A percentile compares a stretch with the other conserved stretches of the same genome.
Evolutionary conservation across 2,797 vertebrate genomes (phyloP).

Genomic region (Acridotheres tristis): DNA sequence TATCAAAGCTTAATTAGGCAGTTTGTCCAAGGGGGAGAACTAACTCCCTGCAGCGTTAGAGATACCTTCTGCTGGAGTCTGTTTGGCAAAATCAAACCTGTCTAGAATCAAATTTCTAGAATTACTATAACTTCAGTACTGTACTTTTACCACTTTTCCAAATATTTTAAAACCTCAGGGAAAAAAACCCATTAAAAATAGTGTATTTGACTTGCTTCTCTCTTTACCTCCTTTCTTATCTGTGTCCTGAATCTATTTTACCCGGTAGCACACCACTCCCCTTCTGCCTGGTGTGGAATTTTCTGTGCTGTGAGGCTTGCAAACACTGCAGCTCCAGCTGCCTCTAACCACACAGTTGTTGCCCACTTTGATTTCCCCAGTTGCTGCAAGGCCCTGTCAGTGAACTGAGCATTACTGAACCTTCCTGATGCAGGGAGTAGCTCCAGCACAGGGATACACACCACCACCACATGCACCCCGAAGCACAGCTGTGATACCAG

Average conservation of each 20-base stretch:
- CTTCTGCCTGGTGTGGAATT: not conserved
- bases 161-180: not conserved
- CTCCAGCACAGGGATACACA: not conserved
- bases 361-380: not conserved
- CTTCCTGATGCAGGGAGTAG: accelerated
- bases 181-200: not conserved
- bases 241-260: not conserved
- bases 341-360: accelerated
- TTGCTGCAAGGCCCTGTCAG: not conserved
- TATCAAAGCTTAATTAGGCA: not conserved
- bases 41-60: not conserved
- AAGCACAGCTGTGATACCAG: accelerated
- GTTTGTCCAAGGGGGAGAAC: not conserved
- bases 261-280: accelerated
- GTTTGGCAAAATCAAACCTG: not conserved
- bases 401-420: too few relatives aligned
- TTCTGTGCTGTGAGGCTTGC: too few relatives aligned
- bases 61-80: not conserved
- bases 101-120: not conserved
- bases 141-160: not conserved
- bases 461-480: accelerated
- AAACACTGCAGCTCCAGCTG: not conserved
- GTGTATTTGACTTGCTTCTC: not conserved
- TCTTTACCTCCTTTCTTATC: not conserved
- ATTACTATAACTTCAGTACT: accelerated